These are phyloP conservation scores for Sinhomidia bicolor DNA, from an alignment of 2,888 invertebrate genomes.

Conservation along the genomic window DNA sequence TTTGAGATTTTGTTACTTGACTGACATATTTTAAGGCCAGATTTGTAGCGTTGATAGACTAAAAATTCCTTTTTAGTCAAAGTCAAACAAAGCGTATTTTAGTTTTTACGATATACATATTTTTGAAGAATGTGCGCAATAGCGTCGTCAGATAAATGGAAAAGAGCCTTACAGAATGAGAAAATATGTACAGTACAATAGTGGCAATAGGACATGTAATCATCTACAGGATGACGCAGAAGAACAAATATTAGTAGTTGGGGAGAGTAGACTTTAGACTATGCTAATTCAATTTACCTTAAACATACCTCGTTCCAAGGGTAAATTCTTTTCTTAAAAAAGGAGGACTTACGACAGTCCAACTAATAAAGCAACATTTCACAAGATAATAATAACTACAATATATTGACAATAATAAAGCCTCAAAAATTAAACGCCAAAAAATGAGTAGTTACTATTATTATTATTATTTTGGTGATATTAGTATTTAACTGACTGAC, in stretches of 20 bases:
- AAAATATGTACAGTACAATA: too few relatives aligned
- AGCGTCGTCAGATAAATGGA: not conserved
- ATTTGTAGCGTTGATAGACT: conserved; percentile 44
- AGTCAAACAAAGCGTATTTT: conserved; percentile 10
- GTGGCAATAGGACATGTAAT: too few relatives aligned
- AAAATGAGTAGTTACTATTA: not conserved
- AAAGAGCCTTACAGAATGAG: not conserved
- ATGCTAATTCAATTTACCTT: conserved; percentile 42
- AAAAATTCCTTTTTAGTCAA: conserved; percentile 17
- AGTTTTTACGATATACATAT: not conserved
- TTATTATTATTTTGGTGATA: too few relatives aligned
- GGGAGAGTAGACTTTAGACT: not conserved
- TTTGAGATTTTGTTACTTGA: not conserved
- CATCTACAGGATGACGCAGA: not conserved
- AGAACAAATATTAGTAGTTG: conserved; percentile 6
- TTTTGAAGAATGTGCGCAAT: conserved; percentile 21
- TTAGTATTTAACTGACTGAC: too few relatives aligned
- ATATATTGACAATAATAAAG: conserved; percentile 6
- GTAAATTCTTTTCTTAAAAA: conserved; percentile 11
- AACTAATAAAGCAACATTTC: not conserved
- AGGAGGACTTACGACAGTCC: conserved; percentile 8
- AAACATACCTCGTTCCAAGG: conserved; percentile 36
- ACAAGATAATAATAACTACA: not conserved
- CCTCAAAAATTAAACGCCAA: conserved; percentile 5
- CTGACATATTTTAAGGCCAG: conserved; percentile 57